Evolutionary conservation across 2,797 vertebrate genomes (phyloP), one percentile per base, ranked within the genome.

Genomic region (Melanotaenia pygmaea): DNA sequence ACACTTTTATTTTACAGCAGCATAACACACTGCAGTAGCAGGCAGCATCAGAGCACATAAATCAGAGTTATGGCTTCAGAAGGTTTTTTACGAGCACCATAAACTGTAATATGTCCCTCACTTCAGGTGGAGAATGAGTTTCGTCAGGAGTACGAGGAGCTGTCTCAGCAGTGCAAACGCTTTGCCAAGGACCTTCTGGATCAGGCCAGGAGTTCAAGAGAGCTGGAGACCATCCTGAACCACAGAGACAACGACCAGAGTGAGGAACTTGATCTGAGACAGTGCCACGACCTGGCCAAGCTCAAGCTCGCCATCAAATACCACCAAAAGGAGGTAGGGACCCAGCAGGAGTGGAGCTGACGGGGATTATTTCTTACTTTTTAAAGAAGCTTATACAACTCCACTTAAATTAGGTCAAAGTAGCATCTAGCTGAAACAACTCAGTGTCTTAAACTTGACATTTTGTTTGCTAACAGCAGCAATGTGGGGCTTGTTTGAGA

Each of bases 271-370:
- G 98, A 98, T 86, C 96, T 95, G 58, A 92, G 95, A 1, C 96
- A 98, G 89, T 97, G 96, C 89, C 97, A 97, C n/a, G 97, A 99
- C 85, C 91, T 99, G 86, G 97, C 97, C 79, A 98, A 98, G 87
- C 94, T 99, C 73, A 99, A 99, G 78, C 95, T 99, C 79, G 98
- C 98, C 87, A 99, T 99, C 94, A 99, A 99, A 87, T 99, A 99
- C 79, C 98, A 99, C 89, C 98, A 99, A 20, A 92, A 92, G 60
- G 92, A 92, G 91, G 91, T 92, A 83, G 11, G 13, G 38, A 40
- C 38, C 38, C 38, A n/a, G 4, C 24, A 58, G 20, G 26, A 34
- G 40, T 24, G 5, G 14, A 34, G 30, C 14, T 28, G 16, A 13
- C 20, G 1, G 26, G 45, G 18, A 47, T 47, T 47, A n/a, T 47